phyloP scores from a whole-genome alignment of 1,140 invertebrate species.

The Limonius californicus region DNA sequence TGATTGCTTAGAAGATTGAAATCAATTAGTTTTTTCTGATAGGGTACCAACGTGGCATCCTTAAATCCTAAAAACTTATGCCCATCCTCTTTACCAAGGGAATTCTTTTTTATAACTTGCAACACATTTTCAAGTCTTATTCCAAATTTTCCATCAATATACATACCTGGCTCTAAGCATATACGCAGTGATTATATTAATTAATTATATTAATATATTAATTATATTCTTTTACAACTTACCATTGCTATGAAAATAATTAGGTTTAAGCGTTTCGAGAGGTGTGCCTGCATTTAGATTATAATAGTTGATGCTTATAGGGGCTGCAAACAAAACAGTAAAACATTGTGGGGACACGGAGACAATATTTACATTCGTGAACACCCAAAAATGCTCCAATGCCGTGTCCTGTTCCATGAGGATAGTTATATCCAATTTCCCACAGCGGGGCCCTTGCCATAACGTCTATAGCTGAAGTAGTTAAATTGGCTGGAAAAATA shows the following conservation, averaged over 20 bases:
- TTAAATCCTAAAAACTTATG: constrained; percentile 67
- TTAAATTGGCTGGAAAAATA: constrained; percentile 63
- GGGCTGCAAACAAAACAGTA: constrained; percentile 57
- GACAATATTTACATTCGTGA: constrained; percentile 80
- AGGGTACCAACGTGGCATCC: constrained; percentile 86
- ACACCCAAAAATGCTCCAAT: constrained; percentile 82
- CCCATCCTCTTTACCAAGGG: constrained; percentile 47
- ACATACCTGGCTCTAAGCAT: constrained; percentile 70
- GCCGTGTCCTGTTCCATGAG: constrained; percentile 86
- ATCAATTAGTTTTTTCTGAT: constrained; percentile 87
- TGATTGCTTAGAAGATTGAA: constrained; percentile 51
- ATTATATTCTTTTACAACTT: constrained; percentile 37
- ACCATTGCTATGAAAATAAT: constrained; percentile 84
- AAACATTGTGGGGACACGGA: no score
- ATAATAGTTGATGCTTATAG: constrained; percentile 51
- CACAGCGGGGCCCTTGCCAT: constrained; percentile 76
- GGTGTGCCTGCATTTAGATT: constrained; percentile 22
- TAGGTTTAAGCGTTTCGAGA: constrained; percentile 59
- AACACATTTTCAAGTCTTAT: constrained; percentile 88
- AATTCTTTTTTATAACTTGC: constrained; percentile 67
- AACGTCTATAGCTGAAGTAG: constrained; percentile 66
- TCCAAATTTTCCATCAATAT: constrained; percentile 82
- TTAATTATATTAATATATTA: no score
- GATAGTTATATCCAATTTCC: constrained; percentile 75
- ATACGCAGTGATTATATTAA: no score